phyloP scores from a whole-genome alignment of 1,140 invertebrate genomes.

The Zaprionus davidi region DNA sequence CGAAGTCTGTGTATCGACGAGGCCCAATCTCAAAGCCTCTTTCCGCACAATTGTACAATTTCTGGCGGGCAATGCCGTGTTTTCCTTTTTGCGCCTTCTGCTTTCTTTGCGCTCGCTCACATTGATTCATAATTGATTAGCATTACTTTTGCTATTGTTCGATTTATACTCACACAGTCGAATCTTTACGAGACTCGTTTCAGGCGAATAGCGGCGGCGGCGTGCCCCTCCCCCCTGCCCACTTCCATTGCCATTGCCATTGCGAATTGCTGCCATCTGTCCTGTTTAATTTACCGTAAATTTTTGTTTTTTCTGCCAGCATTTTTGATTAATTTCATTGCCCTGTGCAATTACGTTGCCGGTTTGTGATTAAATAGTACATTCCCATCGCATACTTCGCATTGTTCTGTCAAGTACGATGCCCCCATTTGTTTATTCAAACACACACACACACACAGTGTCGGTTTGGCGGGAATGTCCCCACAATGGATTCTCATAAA shows the following conservation, averaged over 20 bases:
- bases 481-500: background rate
- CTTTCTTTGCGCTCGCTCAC: constrained; percentile 52
- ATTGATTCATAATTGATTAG: constrained; percentile 83
- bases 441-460: background rate
- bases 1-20: constrained; percentile 30
- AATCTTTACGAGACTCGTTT: background rate
- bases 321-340: constrained; percentile 78
- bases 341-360: constrained; percentile 60
- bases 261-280: constrained; percentile 52
- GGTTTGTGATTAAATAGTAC: constrained; percentile 59
- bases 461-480: background rate
- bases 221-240: background rate
- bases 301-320: constrained; percentile 57
- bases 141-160: constrained; percentile 81
- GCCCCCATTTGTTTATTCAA: background rate
- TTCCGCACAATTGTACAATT: constrained; percentile 83
- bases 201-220: no score
- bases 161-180: constrained; percentile 41
- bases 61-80: constrained; percentile 55
- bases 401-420: background rate
- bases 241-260: constrained; percentile 28
- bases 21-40: constrained; percentile 49
- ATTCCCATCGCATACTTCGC: constrained; percentile 29
- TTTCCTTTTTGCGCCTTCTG: constrained; percentile 40
- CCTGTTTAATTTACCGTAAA: constrained; percentile 76